Evolutionary conservation across 2,797 vertebrate genomes (phyloP), one percentile per base, ranked within the genome.

Genomic region (Pseudopleuronectes americanus): DNA sequence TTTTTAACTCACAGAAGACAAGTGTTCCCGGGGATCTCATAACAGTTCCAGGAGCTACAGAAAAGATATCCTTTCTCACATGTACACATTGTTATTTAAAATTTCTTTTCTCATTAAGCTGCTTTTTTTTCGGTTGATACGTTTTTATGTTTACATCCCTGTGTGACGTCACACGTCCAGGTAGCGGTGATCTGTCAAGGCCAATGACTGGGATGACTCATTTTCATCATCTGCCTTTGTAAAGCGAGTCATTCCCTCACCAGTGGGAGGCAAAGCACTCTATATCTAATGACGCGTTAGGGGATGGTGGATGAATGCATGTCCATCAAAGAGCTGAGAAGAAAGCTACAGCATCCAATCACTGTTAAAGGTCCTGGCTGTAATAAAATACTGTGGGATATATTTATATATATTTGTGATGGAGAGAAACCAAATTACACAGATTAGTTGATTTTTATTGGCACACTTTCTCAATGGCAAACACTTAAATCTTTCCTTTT

Each of bases 11-110:
- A 51, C 95, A 96, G 89, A 96, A 95, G 90, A 95, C 92, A 0
- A 94, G 93, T 23, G 79, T 95, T 56, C 93, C 95, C 0, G 95
- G 95, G 56, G 95, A 96, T 88, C 69, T 86, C 4, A 83, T 96
- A 36, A 60, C 88, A 48, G 84, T 96, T 78, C 94, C 95, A 47
- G 95, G 94, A 84, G 88, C 95, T 36, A 94, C 91, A 38, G 95
- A 96, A 75, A 96, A 94, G 73, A 96, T 96, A 96, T 96, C 95
- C 94, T 96, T 96, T 90, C 19, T 48, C 19, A 48, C 47, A 26
- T 19, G 23, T 38, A 17, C 19, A 36, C 17, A 1, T 12, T 38
- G 36, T 41, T 14, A 33, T 55, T 48, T 45, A 23, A 53, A 57
- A 77, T 77, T 53, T 21, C 8, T 9, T 53, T 47, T 67, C 14